Base-by-base conservation (phyloP, 2,888 invertebrate species). In the Anoncus sp. region DNA sequence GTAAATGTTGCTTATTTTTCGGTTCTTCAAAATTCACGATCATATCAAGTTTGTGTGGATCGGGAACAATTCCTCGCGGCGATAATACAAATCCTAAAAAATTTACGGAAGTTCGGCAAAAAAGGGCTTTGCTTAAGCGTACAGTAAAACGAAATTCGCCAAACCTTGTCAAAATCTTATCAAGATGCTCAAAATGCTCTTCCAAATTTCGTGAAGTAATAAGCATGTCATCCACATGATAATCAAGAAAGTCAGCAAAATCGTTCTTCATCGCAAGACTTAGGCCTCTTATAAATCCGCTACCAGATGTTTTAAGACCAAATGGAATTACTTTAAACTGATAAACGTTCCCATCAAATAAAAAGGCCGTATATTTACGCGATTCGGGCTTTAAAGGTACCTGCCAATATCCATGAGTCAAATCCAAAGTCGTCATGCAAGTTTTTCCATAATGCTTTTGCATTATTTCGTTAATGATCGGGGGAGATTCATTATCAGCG, bases 151-250 rank as follows among this genome's bases (percentile, higher is more conserved):
- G 81, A 12, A 79, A 79, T 12, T 77, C 57, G 0, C 51, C 5
- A 22, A 85, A 55, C 43, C 73, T 49, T 9, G 35, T 14, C 4
- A 86, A 81, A 1, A 86, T 65, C 12, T 53, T 45, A 20, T 82
- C 66, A 0, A 86, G 22, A 60, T 85, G 83, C 31, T 63, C 6
- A 1, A 84, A 10, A 53, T 85, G 85, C 14, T 82, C 60, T 6
- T 80, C 70, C 55, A 85, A 82, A 43, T 67, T 75, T 7, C 45
- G 22, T 2, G 86, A 87, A 0, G 82, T 31, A 31, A 88, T 80
- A 2, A 88, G 43, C 4, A 88, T 57, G 40, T 88, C 87, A 77
- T 87, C 87, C 6, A 88, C 75, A 65, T 88, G 88, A 67, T 79
- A 83, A 3, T 80, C 66, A 12, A 83, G 57, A 75, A 85, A 86